phyloP scores from a whole-genome alignment of 2,888 invertebrate genomes.

The Leptinotarsa rubiginosa region DNA sequence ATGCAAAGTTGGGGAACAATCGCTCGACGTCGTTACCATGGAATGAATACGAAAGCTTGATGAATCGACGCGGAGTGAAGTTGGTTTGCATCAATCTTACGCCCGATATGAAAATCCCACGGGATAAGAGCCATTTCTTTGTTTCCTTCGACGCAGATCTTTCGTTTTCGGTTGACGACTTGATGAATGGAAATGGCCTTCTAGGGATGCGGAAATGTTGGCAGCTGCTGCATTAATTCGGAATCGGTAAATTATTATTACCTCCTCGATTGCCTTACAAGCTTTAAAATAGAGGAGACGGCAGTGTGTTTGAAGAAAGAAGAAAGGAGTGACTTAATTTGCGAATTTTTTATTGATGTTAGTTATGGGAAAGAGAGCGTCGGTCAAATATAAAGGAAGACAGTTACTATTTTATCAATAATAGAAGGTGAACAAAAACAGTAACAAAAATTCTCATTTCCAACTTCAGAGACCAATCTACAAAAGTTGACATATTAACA shows the following conservation, averaged over 20 bases:
- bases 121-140: slow-evolving; percentile 30
- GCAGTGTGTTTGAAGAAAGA: too few species aligned
- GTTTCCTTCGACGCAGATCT: slow-evolving; percentile 7
- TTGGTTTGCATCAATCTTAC: slow-evolving; percentile 34
- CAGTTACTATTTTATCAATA: too few species aligned
- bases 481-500: too few species aligned
- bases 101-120: slow-evolving; percentile 35
- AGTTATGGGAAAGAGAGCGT: too few species aligned
- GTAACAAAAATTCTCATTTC: too few species aligned
- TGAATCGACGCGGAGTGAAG: slow-evolving; percentile 26
- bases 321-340: too few species aligned
- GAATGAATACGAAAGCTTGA: slow-evolving; percentile 19
- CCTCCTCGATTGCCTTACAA: too few species aligned
- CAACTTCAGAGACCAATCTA: too few species aligned
- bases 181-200: slow-evolving; percentile 3
- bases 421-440: too few species aligned
- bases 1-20: slow-evolving; percentile 14
- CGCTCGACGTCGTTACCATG: not conserved
- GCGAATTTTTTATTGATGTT: too few species aligned
- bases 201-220: not conserved
- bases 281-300: too few species aligned
- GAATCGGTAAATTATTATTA: not conserved
- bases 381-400: too few species aligned
- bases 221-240: slow-evolving; percentile 9
- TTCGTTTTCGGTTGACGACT: slow-evolving; percentile 16